These are phyloP conservation scores for Ammospiza nelsoni DNA, from an alignment of 2,113 vertebrate species.

Conservation along the genomic window DNA sequence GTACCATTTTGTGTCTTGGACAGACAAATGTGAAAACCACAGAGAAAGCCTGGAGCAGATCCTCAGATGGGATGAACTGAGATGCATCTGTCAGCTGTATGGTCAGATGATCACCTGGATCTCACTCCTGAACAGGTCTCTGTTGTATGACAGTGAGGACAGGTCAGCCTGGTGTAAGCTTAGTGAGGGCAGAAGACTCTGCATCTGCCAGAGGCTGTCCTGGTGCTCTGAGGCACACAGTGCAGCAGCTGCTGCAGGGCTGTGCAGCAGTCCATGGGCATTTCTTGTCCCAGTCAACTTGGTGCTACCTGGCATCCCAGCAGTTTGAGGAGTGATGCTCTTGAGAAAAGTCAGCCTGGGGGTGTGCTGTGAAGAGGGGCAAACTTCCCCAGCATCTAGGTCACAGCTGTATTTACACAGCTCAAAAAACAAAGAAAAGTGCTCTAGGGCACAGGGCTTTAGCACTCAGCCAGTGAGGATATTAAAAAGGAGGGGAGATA, in stretches of 20 bases:
- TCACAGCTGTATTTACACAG: slow-evolving; percentile 64
- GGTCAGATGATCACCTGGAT: not conserved
- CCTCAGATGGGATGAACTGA: not conserved
- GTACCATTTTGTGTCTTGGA: not conserved
- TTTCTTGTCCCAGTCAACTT: not conserved
- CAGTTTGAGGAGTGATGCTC: not conserved
- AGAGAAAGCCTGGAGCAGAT: not conserved
- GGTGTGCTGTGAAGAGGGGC: not conserved
- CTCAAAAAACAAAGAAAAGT: slow-evolving; percentile 30
- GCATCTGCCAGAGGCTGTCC: not conserved
- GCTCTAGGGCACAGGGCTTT: slow-evolving; percentile 36
- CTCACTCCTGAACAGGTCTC: not conserved
- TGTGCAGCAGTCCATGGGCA: fast-evolving
- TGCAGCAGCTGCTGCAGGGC: not conserved
- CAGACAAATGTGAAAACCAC: not conserved
- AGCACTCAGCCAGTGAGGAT: slow-evolving; percentile 55
- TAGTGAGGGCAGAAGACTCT: not conserved
- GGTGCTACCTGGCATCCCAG: not conserved
- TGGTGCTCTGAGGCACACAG: not conserved
- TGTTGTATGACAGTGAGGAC: not conserved
- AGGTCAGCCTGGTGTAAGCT: not conserved
- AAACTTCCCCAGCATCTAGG: slow-evolving; percentile 10
- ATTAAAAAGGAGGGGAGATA: slow-evolving; percentile 62
- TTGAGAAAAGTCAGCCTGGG: not conserved
- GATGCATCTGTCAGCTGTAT: not conserved